These are phyloP conservation scores for Xestia rhomboidea DNA, from an alignment of 2,888 invertebrate genomes.

Conservation along the genomic window DNA sequence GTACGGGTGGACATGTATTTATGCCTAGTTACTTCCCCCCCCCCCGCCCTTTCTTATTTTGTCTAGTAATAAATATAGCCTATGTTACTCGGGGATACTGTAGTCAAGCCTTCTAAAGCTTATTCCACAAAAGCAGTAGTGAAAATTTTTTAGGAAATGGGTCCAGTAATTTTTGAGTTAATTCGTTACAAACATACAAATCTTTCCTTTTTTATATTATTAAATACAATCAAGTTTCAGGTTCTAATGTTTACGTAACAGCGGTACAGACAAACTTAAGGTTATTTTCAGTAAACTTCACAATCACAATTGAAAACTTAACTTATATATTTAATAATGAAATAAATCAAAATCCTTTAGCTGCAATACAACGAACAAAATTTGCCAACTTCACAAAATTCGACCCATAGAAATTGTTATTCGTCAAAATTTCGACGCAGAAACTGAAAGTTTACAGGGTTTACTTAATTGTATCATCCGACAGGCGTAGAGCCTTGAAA, in stretches of 20 bases:
- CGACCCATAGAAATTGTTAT: slow-evolving; percentile 52
- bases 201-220: too few relatives aligned
- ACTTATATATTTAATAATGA: slow-evolving; percentile 18
- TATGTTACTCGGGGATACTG: too few relatives aligned
- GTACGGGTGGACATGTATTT: too few relatives aligned
- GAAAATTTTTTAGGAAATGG: too few relatives aligned
- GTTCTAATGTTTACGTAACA: background rate
- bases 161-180: too few relatives aligned
- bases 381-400: slow-evolving; percentile 52
- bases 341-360: slow-evolving; percentile 46
- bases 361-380: slow-evolving; percentile 45
- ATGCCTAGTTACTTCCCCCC: too few relatives aligned
- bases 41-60: too few relatives aligned
- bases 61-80: too few relatives aligned
- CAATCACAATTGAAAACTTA: background rate
- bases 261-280: background rate
- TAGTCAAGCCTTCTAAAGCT: too few relatives aligned
- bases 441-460: slow-evolving; percentile 66
- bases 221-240: background rate
- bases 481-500: slow-evolving; percentile 65
- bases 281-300: background rate
- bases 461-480: slow-evolving; percentile 72
- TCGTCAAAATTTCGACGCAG: slow-evolving; percentile 56
- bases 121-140: too few relatives aligned
- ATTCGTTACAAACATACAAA: too few relatives aligned